Evolutionary conservation across 2,113 vertebrate species (phyloP).

Genomic region (Aptenodytes forsteri): DNA sequence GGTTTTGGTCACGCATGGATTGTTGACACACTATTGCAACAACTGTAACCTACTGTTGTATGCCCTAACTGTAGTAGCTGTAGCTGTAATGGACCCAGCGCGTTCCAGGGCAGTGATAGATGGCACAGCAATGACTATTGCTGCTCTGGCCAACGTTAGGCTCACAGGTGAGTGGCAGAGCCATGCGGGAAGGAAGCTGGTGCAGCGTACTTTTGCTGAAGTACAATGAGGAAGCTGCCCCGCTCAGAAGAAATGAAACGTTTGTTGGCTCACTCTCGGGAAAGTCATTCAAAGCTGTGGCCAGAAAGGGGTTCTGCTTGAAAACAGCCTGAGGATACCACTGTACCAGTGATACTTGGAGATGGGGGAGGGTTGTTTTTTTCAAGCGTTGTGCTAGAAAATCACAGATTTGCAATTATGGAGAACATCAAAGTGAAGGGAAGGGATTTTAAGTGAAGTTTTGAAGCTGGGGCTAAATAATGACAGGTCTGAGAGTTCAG

Average conservation of each 20-base stretch:
- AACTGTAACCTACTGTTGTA: not conserved
- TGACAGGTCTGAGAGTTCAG: not conserved
- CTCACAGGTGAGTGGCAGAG: not conserved
- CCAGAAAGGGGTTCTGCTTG: not conserved
- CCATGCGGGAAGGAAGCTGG: not conserved
- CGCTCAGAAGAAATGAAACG: not conserved
- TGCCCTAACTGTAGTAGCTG: not conserved
- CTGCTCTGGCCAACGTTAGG: not conserved
- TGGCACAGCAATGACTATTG: fast-evolving
- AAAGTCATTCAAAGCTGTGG: not conserved
- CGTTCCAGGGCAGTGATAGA: not conserved
- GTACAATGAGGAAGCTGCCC: not conserved
- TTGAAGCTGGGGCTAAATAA: constrained; percentile 14
- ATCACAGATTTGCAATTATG: not conserved
- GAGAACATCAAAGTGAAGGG: not conserved
- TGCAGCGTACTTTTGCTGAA: not conserved
- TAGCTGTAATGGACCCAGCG: not conserved
- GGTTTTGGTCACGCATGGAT: not conserved
- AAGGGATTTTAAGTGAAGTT: not conserved
- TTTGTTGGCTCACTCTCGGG: not conserved
- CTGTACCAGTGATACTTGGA: not conserved
- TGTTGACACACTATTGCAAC: not conserved
- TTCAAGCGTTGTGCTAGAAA: not conserved
- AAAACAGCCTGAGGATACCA: not conserved
- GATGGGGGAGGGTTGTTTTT: not conserved